Conservation (phyloP, 2,888 invertebrate species). For the Nycteola revayana region DNA sequence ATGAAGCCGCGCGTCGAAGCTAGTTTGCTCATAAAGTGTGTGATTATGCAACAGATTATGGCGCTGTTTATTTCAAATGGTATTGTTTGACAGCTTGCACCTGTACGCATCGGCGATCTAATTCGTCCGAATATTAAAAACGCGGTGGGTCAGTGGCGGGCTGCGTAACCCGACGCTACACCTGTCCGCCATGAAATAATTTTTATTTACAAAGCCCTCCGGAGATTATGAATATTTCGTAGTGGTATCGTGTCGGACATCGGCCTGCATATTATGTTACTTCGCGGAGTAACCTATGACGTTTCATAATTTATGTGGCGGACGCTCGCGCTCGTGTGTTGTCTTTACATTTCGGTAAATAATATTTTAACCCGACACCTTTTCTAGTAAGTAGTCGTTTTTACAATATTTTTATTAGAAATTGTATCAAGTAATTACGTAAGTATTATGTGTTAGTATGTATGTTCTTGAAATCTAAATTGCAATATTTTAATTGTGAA, state of each 20-base stretch:
- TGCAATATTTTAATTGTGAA: too few species aligned
- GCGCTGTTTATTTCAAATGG: background rate
- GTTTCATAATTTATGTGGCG: constrained; percentile 61
- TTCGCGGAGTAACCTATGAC: constrained; percentile 52
- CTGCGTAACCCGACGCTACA: constrained; percentile 72
- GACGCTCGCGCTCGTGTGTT: constrained; percentile 20
- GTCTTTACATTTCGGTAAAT: constrained; percentile 32
- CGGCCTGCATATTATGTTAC: constrained; percentile 72
- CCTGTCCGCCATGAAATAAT: constrained; percentile 75
- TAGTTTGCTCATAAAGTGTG: constrained; percentile 54
- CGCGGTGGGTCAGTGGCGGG: constrained; percentile 25
- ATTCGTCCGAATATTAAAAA: constrained; percentile 73
- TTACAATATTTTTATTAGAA: constrained; percentile 35
- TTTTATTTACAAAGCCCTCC: constrained; percentile 75
- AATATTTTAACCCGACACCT: constrained; percentile 52
- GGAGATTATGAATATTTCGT: constrained; percentile 72
- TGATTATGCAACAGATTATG: constrained; percentile 61
- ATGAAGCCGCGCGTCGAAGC: too few species aligned
- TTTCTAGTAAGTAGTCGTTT: constrained; percentile 49
- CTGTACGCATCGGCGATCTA: constrained; percentile 58
- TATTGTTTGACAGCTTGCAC: constrained; percentile 53
- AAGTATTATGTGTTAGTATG: too few species aligned
- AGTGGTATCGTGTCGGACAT: constrained; percentile 60
- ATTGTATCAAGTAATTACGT: too few species aligned
- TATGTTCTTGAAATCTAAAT: too few species aligned